These are phyloP conservation scores for Crepidodera aurea DNA, from an alignment of 2,888 invertebrate species.

Conservation along the genomic window DNA sequence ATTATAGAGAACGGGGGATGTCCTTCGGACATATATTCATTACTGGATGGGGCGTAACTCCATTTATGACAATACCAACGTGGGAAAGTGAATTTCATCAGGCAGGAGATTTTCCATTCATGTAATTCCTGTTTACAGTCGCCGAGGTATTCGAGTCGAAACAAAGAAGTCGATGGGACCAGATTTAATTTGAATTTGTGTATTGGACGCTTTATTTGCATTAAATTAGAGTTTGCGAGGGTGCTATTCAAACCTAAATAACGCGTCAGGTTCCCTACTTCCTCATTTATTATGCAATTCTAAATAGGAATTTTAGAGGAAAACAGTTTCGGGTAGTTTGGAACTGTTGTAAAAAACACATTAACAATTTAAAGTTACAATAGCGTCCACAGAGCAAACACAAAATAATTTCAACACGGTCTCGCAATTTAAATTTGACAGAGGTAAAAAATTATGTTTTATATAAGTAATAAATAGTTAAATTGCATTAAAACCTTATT, in stretches of 20 bases:
- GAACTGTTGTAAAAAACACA: no score
- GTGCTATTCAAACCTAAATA: constrained; percentile 20
- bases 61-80: constrained; percentile 32
- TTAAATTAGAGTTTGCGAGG: constrained; percentile 19
- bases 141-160: constrained; percentile 19
- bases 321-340: not conserved
- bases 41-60: constrained; percentile 32
- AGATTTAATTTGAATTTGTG: constrained; percentile 28
- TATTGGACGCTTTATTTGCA: constrained; percentile 25
- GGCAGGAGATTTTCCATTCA: constrained; percentile 23
- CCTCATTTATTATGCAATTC: not conserved
- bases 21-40: constrained; percentile 36
- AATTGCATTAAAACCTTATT: no score
- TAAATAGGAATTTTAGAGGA: not conserved
- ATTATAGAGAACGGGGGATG: constrained; percentile 25
- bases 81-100: constrained; percentile 28
- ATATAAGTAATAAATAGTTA: no score
- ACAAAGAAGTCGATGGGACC: constrained; percentile 29
- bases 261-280: not conserved
- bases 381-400: no score
- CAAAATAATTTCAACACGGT: no score
- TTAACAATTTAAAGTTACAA: no score
- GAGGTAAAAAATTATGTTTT: no score
- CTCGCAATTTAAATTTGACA: no score
- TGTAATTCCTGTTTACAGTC: constrained; percentile 20